These are phyloP conservation scores for Chelonus insularis DNA, from an alignment of 1,140 invertebrate species.

Conservation along the genomic window DNA sequence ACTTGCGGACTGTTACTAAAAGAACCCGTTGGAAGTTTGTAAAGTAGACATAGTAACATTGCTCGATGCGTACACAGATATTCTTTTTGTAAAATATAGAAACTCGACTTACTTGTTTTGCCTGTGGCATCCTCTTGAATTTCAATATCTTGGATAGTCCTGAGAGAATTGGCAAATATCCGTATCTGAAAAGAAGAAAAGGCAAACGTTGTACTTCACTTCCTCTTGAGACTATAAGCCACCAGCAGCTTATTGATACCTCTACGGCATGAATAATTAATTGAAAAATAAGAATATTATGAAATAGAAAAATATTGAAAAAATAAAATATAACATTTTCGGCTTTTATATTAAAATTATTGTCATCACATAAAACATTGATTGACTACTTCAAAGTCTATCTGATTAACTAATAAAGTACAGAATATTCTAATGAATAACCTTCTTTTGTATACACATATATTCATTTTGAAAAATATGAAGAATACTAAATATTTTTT, in stretches of 20 bases:
- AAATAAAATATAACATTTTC: slow-evolving; percentile 12
- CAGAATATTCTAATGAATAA: too few species aligned
- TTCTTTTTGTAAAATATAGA: background rate
- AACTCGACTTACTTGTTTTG: slow-evolving; percentile 2
- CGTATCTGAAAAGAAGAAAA: slow-evolving; percentile 21
- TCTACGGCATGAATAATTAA: slow-evolving; percentile 14
- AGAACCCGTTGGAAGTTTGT: slow-evolving; percentile 5
- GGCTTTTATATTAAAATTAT: too few species aligned
- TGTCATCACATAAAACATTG: too few species aligned
- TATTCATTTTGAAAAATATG: too few species aligned
- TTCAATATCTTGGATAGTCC: slow-evolving; percentile 31
- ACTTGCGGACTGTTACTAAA: slow-evolving; percentile 18
- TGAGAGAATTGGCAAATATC: slow-evolving; percentile 26
- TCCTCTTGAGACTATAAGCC: slow-evolving; percentile 17
- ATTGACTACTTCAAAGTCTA: too few species aligned
- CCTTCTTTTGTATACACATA: too few species aligned
- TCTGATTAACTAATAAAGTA: too few species aligned
- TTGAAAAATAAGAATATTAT: background rate
- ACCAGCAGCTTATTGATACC: background rate
- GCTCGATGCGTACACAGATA: slow-evolving; percentile 18
- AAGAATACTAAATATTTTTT: too few species aligned
- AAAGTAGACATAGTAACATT: slow-evolving; percentile 25
- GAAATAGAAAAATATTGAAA: background rate
- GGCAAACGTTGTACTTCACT: slow-evolving; percentile 27
- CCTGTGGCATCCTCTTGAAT: slow-evolving; percentile 30